Evolutionary conservation across 1,140 invertebrate species (phyloP), one percentile per base, ranked within the genome.

Genomic region (Aphis craccivora): DNA sequence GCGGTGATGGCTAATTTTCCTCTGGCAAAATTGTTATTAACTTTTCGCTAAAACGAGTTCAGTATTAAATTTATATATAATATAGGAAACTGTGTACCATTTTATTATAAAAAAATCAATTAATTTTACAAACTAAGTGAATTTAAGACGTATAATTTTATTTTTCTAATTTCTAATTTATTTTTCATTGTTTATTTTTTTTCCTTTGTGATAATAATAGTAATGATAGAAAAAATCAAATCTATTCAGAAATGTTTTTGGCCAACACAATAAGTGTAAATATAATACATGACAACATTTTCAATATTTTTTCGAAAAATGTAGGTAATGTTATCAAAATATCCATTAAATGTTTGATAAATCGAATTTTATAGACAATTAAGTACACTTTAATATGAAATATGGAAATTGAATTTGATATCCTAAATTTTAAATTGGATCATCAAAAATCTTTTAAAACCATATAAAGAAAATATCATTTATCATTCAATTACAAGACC

Each of bases 11-110:
- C 91, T 92, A 92, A 92, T 92, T 92, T 91, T 92, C 91, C 67
- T 92, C 67, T 83, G 91, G 91, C 43, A 30, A 84, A 83, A 83
- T 92, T 37, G 67, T 92, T 92, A 92, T 92, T 92, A 92, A 53
- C 91, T 83, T 92, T 92, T 83, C 35, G 91, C 91, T 83, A 83
- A 51, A 83, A 53, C 35, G 76, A 91, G 40, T 67, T 76, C 37
- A n/a, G 30, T 60, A 91, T 37, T 88, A 88, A 87, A 87, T 87
- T 45, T 37, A 87, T 87, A 48, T n/a, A 87, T 86, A 45, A 67
- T 67, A n/a, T 76, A 30, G n/a, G 30, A 67, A 67, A 67, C 30
- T 14, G 60, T 30, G 14, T 76, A n/a, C 14, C n/a, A n/a, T 76
- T 76, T 67, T n/a, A n/a, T 35, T 76, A 76, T 76, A 76, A 76